Conservation (phyloP, 1,140 invertebrate genomes). For the Bactericera cockerelli region DNA sequence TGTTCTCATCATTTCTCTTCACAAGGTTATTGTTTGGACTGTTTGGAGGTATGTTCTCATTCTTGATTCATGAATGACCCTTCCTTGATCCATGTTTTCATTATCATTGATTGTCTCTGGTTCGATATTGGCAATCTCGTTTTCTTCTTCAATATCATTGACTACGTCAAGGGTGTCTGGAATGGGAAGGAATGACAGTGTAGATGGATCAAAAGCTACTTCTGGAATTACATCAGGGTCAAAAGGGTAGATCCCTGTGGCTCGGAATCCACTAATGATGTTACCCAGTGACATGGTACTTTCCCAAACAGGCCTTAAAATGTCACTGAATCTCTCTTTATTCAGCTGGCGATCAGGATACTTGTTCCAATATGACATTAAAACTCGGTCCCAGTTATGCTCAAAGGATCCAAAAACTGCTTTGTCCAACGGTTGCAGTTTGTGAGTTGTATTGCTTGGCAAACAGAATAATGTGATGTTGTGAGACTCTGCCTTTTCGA, state of each 20-base stretch:
- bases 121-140: constrained; percentile 9
- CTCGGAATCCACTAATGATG: constrained; percentile 18
- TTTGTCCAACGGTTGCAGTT: constrained; percentile 30
- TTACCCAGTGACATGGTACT: constrained; percentile 19
- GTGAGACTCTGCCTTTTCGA: constrained; percentile 24
- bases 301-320: constrained; percentile 16
- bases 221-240: constrained; percentile 18
- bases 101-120: not conserved
- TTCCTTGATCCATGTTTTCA: constrained; percentile 11
- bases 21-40: not conserved
- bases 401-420: constrained; percentile 24
- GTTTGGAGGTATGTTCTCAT: not conserved
- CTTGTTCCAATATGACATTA: constrained; percentile 13
- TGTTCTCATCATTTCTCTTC: not conserved
- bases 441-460: constrained; percentile 28
- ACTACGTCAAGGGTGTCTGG: not conserved
- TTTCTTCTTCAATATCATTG: constrained; percentile 2
- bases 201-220: constrained; percentile 12
- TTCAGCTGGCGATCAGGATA: constrained; percentile 14
- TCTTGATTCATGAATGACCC: not conserved
- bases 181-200: not conserved
- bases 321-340: constrained; percentile 11
- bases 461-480: constrained; percentile 27
- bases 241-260: constrained; percentile 20
- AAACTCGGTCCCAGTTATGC: constrained; percentile 10